phyloP scores from a whole-genome alignment of 2,888 invertebrate species.

The Arrhopalites spinosus region DNA sequence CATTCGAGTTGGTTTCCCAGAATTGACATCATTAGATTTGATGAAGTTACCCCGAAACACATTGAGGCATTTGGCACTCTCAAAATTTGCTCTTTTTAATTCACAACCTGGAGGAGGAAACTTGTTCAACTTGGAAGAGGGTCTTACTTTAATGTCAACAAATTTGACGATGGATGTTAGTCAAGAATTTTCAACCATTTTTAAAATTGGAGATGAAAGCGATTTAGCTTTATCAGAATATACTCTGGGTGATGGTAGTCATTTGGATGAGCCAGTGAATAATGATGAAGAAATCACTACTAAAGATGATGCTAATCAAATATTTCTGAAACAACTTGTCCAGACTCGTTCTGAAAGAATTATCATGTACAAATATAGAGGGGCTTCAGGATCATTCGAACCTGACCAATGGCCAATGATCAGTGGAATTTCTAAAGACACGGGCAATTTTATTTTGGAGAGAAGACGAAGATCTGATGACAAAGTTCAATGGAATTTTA shows the following conservation, averaged over 20 bases:
- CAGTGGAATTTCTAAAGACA: constrained; percentile 9
- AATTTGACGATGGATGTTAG: not conserved
- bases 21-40: constrained; percentile 15
- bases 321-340: constrained; percentile 7
- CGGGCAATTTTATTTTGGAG: constrained; percentile 21
- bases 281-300: too few species aligned
- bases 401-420: not conserved
- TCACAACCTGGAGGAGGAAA: not conserved
- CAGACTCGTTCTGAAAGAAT: constrained; percentile 14
- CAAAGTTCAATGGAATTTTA: constrained; percentile 5
- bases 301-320: not conserved
- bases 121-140: constrained; percentile 17
- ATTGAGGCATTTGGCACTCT: constrained; percentile 21
- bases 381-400: not conserved
- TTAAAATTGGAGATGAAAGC: not conserved
- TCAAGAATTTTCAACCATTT: not conserved
- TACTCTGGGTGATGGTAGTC: too few species aligned
- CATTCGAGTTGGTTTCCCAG: constrained; percentile 14
- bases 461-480: not conserved
- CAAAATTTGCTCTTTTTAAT: constrained; percentile 6
- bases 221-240: too few species aligned
- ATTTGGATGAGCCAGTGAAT: not conserved
- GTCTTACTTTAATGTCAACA: constrained; percentile 6
- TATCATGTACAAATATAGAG: constrained; percentile 24
- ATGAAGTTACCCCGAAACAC: constrained; percentile 16